Evolutionary conservation across 2,113 vertebrate genomes (phyloP), one percentile per base, ranked within the genome.

Genomic region (Dermatemys mawii): DNA sequence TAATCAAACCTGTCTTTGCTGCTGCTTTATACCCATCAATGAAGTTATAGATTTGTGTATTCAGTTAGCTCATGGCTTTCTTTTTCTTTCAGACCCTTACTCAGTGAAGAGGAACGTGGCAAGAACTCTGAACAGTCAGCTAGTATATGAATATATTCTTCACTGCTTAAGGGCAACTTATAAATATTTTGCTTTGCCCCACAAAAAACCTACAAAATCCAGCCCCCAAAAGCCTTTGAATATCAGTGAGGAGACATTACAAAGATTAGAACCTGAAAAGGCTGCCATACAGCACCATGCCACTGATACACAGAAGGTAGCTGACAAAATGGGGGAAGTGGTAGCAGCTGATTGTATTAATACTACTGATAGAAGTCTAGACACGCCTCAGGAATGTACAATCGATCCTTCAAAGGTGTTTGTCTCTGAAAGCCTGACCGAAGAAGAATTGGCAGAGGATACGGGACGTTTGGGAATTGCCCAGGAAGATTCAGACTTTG

Each of bases 111-210:
- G 99, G 94, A 99, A 99, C 81, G 99, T 99, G 95, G 99, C 99
- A 91, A 99, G 99, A 95, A 98, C 99, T 8, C 92, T 99, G 89
- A 99, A 99, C 97, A 99, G 98, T 96, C 99, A 99, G 92, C 97
- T 99, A 50, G 98, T 99, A 54, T 99, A 98, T 81, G 99, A 99
- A 12, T 99, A 99, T 96, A 97, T 99, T 95, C 97, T 99, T 97
- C 99, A 99, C 96, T 99, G 99, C 97, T 98, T 99, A 95, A 99
- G 99, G 96, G 98, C 98, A 95, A 99, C 99, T 7, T 99, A 99
- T 88, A 99, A 99, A 94, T 99, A 99, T 97, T 99, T 99, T 98
- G 99, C 99, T 75, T 96, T 99, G 94, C 99, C 98, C 41, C 98
- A 98, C 50, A 98, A 96, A 93, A 96, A 95, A 89, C 26, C 2